A percentile compares a stretch with the other conserved stretches of the same genome.
These are phyloP conservation scores for Cromileptes altivelis DNA, from an alignment of 2,113 vertebrate genomes.

Conservation along the genomic window DNA sequence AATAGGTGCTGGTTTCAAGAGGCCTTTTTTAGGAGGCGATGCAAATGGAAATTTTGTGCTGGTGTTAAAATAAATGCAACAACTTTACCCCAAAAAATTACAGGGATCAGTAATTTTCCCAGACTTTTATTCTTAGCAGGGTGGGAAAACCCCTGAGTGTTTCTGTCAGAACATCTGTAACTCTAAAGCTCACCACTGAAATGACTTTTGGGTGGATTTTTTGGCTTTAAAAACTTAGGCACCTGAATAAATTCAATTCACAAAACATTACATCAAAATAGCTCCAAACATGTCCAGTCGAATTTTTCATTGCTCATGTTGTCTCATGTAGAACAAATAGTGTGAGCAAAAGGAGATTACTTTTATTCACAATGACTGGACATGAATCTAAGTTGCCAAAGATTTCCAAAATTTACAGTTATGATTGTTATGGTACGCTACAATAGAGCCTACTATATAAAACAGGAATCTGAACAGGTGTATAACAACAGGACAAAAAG, in stretches of 20 bases:
- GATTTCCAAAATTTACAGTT: background rate
- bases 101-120: slow-evolving; percentile 5
- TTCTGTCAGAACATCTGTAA: background rate
- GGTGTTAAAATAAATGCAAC: background rate
- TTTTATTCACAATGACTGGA: background rate
- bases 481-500: background rate
- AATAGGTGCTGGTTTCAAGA: background rate
- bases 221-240: background rate
- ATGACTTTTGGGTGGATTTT: background rate
- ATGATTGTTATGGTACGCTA: background rate
- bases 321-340: background rate
- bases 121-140: background rate
- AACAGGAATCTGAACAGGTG: background rate
- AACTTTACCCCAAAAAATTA: background rate
- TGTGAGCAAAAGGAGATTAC: background rate
- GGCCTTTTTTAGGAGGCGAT: background rate
- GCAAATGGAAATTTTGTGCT: slow-evolving; percentile 3
- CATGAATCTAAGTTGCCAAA: background rate
- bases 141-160: background rate
- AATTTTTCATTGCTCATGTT: too few species aligned
- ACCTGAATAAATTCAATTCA: background rate
- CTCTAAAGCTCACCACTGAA: background rate
- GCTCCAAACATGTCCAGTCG: too few species aligned
- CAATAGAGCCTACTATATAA: background rate
- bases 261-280: background rate